Percentiles rank a stretch among this genome's conserved stretches.
Conservation (phyloP, 2,113 vertebrate species). For the Anolis sagrei region DNA sequence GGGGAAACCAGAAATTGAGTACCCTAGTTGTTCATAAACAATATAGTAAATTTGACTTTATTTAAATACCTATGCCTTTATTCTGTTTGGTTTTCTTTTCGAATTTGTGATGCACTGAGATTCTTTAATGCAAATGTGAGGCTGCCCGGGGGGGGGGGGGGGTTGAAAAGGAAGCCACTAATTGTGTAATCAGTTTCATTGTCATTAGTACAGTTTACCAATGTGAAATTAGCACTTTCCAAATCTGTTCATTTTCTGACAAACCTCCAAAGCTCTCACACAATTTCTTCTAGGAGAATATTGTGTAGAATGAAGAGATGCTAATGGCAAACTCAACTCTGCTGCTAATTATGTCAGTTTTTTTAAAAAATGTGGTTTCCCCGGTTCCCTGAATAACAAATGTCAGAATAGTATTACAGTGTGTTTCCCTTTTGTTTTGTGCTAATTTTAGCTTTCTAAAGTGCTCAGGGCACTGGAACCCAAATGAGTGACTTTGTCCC, state of each 20-base stretch:
- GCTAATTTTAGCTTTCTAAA: slow-evolving; percentile 59
- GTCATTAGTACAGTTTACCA: neutral
- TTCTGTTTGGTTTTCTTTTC: neutral
- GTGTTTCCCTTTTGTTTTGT: slow-evolving; percentile 50
- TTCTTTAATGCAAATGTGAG: neutral
- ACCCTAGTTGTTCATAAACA: neutral
- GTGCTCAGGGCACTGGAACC: slow-evolving; percentile 4
- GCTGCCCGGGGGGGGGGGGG: neutral
- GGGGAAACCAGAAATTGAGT: neutral
- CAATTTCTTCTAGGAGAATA: slow-evolving; percentile 43
- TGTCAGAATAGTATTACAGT: slow-evolving; percentile 63
- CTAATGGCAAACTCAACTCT: slow-evolving; percentile 68
- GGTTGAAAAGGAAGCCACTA: neutral
- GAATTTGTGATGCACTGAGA: slow-evolving; percentile 15
- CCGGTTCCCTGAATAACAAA: slow-evolving; percentile 56
- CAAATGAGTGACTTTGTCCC: slow-evolving; percentile 51
- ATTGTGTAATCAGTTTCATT: neutral
- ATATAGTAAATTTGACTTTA: neutral
- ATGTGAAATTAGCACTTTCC: slow-evolving; percentile 48
- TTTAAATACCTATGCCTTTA: neutral
- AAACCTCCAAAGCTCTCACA: slow-evolving; percentile 12
- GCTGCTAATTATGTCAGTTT: slow-evolving; percentile 63
- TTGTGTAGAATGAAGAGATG: slow-evolving; percentile 56
- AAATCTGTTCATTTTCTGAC: slow-evolving; percentile 42
- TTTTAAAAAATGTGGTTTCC: slow-evolving; percentile 51